A percentile compares a stretch with the other conserved stretches of the same genome.
phyloP scores from a whole-genome alignment of 2,113 vertebrate genomes.

The Leptocoma aspasia region DNA sequence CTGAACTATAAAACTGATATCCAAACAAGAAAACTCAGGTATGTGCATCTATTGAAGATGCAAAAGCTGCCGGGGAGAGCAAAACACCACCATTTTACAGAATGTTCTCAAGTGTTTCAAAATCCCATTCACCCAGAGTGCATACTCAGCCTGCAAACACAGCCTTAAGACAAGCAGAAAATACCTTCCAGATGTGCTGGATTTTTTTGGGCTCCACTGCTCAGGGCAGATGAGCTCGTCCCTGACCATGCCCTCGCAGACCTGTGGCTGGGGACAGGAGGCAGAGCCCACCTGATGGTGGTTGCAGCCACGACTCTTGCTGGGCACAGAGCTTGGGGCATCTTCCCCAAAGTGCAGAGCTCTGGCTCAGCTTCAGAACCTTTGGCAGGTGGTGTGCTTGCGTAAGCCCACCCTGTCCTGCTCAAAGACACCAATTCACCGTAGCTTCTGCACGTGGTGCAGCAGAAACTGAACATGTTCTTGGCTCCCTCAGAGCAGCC shows the following conservation, averaged over 20 bases:
- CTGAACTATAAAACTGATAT: neutral
- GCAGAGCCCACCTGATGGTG: neutral
- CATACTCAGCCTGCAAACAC: neutral
- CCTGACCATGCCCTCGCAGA: rapidly evolving
- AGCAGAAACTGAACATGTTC: rapidly evolving
- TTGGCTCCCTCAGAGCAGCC: neutral
- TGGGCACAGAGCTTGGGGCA: neutral
- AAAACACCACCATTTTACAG: neutral
- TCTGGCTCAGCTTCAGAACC: neutral
- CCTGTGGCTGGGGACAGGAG: rapidly evolving
- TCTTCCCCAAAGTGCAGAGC: neutral
- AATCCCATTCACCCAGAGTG: neutral
- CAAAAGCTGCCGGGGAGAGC: neutral
- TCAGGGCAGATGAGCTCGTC: rapidly evolving
- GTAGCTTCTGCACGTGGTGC: neutral
- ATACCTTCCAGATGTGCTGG: neutral
- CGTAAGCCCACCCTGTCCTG: rapidly evolving
- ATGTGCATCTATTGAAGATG: neutral
- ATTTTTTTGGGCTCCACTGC: neutral
- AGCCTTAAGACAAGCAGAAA: neutral
- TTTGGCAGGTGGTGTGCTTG: neutral
- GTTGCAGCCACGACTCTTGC: rapidly evolving
- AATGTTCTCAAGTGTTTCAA: neutral
- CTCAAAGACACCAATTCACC: neutral
- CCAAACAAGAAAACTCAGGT: neutral